These are phyloP conservation scores for Kryptolebias ocellatus DNA, from an alignment of 2,797 vertebrate genomes.

Conservation along the genomic window DNA sequence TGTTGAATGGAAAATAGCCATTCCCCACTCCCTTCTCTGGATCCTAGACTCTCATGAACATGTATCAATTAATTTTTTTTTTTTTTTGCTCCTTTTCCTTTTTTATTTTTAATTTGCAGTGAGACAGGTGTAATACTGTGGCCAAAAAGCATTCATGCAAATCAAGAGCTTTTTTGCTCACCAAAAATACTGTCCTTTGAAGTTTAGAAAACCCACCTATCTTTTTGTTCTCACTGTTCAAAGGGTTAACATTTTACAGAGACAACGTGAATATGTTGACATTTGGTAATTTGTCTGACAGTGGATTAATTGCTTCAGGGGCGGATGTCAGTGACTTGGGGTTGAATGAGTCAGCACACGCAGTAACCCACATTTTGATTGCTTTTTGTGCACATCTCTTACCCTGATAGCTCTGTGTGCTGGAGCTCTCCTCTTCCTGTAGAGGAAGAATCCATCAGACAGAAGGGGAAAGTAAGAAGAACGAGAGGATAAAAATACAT, in stretches of 20 bases:
- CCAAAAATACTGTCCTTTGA: too few relatives aligned
- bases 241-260: background rate
- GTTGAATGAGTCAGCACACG: constrained; percentile 1
- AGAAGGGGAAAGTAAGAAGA: constrained; percentile 6
- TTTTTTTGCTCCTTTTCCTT: too few relatives aligned
- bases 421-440: constrained; percentile 23
- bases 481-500: constrained; percentile 31
- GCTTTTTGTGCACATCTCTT: constrained; percentile 4
- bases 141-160: too few relatives aligned
- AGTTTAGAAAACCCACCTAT: too few relatives aligned
- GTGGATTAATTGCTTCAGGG: background rate
- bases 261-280: background rate
- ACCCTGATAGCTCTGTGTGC: constrained; percentile 23
- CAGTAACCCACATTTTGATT: constrained; percentile 8
- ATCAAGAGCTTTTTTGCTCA: too few relatives aligned
- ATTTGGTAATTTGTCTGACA: background rate
- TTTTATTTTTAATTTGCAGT: too few relatives aligned
- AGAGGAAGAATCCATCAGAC: constrained; percentile 47
- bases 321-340: background rate
- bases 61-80: too few relatives aligned
- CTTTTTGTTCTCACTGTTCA: background rate
- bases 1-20: too few relatives aligned
- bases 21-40: too few relatives aligned
- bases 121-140: too few relatives aligned
- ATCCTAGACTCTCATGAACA: too few relatives aligned